A percentile compares a stretch with the other conserved stretches of the same genome.
Conservation (phyloP, 2,797 vertebrate species). For the Balearica regulorum region DNA sequence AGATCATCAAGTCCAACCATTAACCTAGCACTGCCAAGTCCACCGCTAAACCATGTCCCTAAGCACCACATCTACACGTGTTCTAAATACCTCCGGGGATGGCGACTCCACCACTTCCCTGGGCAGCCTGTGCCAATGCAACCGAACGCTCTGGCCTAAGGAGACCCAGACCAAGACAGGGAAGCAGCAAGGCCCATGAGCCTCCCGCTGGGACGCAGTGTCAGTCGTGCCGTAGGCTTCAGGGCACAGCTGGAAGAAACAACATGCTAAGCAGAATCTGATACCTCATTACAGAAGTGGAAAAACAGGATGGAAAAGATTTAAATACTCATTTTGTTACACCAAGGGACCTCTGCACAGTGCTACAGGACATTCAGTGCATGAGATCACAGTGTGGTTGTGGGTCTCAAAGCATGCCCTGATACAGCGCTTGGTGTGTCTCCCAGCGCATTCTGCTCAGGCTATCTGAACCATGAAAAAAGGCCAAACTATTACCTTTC, state of each 20-base stretch:
- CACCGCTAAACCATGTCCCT: no score
- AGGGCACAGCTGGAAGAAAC: not conserved
- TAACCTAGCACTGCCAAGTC: no score
- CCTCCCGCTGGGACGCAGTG: not conserved
- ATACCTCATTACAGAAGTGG: not conserved
- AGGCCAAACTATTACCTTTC: not conserved
- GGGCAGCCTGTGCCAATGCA: no score
- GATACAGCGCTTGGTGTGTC: fast-evolving
- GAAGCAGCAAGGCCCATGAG: not conserved
- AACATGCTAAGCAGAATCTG: not conserved
- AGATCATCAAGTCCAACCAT: no score
- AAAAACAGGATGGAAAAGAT: not conserved
- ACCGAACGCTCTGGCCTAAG: not conserved
- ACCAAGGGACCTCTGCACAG: fast-evolving
- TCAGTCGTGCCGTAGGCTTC: not conserved
- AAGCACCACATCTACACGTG: no score
- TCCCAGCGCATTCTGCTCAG: not conserved
- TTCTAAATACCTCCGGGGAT: no score
- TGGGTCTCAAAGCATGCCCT: not conserved
- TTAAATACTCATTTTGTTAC: not conserved
- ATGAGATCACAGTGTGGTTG: not conserved
- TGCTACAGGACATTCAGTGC: not conserved
- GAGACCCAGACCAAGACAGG: not conserved
- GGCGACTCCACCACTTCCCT: no score
- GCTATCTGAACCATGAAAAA: not conserved